A percentile compares a stretch with the other conserved stretches of the same genome.
These are phyloP conservation scores for Ceratoteleas bidentatus DNA, from an alignment of 1,140 invertebrate species.

Conservation along the genomic window DNA sequence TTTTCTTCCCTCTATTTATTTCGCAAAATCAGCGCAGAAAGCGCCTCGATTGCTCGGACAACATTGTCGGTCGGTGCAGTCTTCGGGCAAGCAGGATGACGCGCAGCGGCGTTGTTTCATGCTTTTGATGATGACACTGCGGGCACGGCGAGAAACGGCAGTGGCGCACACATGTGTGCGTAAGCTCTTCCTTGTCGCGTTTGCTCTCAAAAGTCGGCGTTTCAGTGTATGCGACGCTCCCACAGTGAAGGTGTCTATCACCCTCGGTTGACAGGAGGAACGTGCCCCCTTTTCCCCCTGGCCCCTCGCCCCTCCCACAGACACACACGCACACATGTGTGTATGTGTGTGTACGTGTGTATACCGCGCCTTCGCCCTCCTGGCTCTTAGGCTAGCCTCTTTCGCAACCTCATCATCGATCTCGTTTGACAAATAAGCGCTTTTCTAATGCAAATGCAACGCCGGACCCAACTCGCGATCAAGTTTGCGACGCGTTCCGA, in stretches of 20 bases:
- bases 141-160: conserved; percentile 51
- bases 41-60: conserved; percentile 30
- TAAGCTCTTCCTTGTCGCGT: conserved; percentile 61
- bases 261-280: conserved; percentile 80
- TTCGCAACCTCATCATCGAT: conserved; percentile 67
- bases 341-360: too few relatives aligned
- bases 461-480: conserved; percentile 22
- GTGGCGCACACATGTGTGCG: conserved; percentile 46
- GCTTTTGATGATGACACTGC: conserved; percentile 42
- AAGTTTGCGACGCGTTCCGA: conserved; percentile 19
- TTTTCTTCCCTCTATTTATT: too few relatives aligned
- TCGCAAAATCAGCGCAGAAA: neutral
- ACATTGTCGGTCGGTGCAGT: conserved; percentile 22
- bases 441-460: conserved; percentile 61
- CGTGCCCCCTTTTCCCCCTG: conserved; percentile 69
- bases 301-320: conserved; percentile 29
- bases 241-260: conserved; percentile 80
- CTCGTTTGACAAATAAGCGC: conserved; percentile 60
- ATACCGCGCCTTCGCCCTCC: too few relatives aligned
- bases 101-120: conserved; percentile 46
- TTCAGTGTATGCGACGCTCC: conserved; percentile 74
- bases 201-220: conserved; percentile 67
- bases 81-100: conserved; percentile 39
- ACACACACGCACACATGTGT: too few relatives aligned
- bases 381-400: conserved; percentile 63